Conservation (phyloP, 2,797 vertebrate species). For the Carapus acus region DNA sequence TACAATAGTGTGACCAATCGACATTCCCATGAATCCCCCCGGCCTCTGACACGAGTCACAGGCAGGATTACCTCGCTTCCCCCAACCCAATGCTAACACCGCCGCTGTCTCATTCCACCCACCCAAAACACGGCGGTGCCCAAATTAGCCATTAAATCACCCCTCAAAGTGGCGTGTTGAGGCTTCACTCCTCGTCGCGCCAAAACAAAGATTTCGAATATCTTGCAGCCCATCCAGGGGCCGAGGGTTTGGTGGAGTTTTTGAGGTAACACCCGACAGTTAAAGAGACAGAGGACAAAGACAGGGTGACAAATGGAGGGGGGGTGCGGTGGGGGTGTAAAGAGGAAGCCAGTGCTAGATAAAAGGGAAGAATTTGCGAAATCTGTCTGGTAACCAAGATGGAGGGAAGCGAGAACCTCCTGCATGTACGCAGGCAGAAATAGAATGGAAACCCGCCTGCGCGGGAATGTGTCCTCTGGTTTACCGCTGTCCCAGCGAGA, state of each 20-base stretch:
- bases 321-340: neutral
- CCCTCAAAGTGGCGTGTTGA: slow-evolving; percentile 24
- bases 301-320: slow-evolving; percentile 22
- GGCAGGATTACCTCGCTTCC: slow-evolving; percentile 55
- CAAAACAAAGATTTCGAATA: slow-evolving; percentile 15
- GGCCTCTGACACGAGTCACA: slow-evolving; percentile 55
- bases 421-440: slow-evolving; percentile 37
- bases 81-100: slow-evolving; percentile 15
- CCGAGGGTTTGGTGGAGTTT: neutral
- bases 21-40: slow-evolving; percentile 54
- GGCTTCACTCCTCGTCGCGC: slow-evolving; percentile 8
- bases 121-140: slow-evolving; percentile 16
- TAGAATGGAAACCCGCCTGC: slow-evolving; percentile 43
- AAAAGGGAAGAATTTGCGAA: slow-evolving; percentile 20
- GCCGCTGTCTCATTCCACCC: slow-evolving; percentile 5
- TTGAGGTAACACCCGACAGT: slow-evolving; percentile 20
- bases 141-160: slow-evolving; percentile 35
- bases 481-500: slow-evolving; percentile 31
- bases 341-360: slow-evolving; percentile 24
- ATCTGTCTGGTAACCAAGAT: slow-evolving; percentile 29
- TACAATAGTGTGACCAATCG: slow-evolving; percentile 67
- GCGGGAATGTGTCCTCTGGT: slow-evolving; percentile 54
- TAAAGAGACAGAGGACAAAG: slow-evolving; percentile 36
- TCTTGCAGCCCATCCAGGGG: slow-evolving; percentile 14
- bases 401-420: slow-evolving; percentile 32